Base-by-base conservation (phyloP, 1,140 invertebrate genomes). In the Panulirus ornatus region DNA sequence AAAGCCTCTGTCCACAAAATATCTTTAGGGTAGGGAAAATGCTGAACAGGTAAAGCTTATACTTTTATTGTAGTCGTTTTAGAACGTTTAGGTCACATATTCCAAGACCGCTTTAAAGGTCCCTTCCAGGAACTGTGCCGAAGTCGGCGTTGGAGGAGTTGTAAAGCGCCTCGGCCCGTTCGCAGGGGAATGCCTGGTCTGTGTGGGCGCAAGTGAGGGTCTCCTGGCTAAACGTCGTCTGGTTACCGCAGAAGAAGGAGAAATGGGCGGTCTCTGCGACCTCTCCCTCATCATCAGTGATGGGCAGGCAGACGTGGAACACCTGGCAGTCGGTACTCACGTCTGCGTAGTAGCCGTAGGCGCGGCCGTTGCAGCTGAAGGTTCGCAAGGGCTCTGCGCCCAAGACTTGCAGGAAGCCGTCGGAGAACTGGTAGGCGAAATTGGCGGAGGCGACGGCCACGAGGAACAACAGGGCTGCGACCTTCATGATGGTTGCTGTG, bases 221-320 rank as follows among this genome's bases (percentile, higher is more conserved):
- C 70, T 73, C 70, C 70, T 73, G 70, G 70, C 27, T 73, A 38
- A 73, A 73, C 70, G 42, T 22, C 8, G 70, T 73, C n/a, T 30
- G n/a, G 70, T 73, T 73, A 38, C 30, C 30, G 70, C 70, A 73
- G 70, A 73, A 73, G 70, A 73, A 73, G 70, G 70, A 73, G 34
- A 36, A 73, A 38, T 73, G 70, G 8, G 30, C 30, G 9, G 27
- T 73, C n/a, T 34, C 6, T 22, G 34, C 30, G 34, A 73, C 30
- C 70, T 73, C 30, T 0, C 70, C 70, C 70, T 8, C n/a, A 14
- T 73, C 70, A 38, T 73, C 70, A 34, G 34, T 8, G 27, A 73
- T 73, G 34, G 70, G 70, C 70, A 73, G 70, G 34, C 70, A 73
- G 34, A 73, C 70, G 70, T 73, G 70, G 70, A 73, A 73, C 30